phyloP scores from a whole-genome alignment of 2,797 vertebrate species.

The Spinibarbus caldwelli region DNA sequence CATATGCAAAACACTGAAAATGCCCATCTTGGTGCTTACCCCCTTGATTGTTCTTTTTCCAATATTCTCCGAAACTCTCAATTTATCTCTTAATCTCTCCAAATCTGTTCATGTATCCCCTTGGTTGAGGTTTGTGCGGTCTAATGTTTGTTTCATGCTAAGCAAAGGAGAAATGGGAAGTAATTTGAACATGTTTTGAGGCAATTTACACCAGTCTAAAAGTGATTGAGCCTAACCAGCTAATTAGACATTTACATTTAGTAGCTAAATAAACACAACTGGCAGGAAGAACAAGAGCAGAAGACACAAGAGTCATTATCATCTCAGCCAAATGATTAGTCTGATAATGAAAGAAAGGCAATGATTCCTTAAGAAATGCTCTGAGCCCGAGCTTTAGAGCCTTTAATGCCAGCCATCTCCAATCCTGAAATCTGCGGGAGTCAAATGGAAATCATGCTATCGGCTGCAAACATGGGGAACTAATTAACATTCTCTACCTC shows the following conservation, averaged over 20 bases:
- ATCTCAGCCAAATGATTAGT: conserved; percentile 54
- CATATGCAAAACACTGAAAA: background rate
- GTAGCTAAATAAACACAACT: conserved; percentile 57
- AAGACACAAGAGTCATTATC: conserved; percentile 47
- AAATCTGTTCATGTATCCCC: conserved; percentile 48
- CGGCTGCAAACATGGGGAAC: conserved; percentile 70
- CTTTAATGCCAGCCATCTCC: conserved; percentile 40
- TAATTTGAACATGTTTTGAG: conserved; percentile 59
- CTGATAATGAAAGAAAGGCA: conserved; percentile 55
- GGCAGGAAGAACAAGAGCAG: conserved; percentile 46
- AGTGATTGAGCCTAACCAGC: conserved; percentile 60
- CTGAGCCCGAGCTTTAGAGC: conserved; percentile 45
- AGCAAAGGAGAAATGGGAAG: conserved; percentile 39
- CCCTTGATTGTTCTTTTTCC: conserved; percentile 6
- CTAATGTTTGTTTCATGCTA: conserved; percentile 60
- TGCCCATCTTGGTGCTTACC: background rate
- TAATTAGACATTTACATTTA: conserved; percentile 62
- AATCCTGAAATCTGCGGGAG: conserved; percentile 53
- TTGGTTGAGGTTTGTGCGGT: conserved; percentile 42
- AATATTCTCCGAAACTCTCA: background rate
- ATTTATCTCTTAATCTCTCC: conserved; percentile 35
- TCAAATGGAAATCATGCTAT: conserved; percentile 62
- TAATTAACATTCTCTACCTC: conserved; percentile 67
- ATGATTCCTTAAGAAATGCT: conserved; percentile 49
- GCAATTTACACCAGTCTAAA: conserved; percentile 54